Evolutionary conservation across 1,140 invertebrate genomes (phyloP).

Genomic region (Daktulosphaira vitifoliae): DNA sequence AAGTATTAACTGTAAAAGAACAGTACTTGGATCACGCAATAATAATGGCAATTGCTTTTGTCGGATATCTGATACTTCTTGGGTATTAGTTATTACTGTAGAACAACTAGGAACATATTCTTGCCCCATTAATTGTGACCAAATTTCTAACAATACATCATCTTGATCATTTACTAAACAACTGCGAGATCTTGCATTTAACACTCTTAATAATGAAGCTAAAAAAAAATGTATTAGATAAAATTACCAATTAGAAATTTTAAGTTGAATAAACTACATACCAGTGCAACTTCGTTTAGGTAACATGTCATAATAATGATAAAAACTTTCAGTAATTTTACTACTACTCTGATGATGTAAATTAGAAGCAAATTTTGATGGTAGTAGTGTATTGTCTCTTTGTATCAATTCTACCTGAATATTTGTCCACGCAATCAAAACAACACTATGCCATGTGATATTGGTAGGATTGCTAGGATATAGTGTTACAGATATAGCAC

Average conservation of each 20-base stretch:
- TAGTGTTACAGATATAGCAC: slow-evolving; percentile 39
- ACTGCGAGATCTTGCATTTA: neutral
- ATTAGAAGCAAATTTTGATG: no score
- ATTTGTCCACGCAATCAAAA: slow-evolving; percentile 84
- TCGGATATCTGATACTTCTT: no score
- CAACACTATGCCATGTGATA: slow-evolving; percentile 40
- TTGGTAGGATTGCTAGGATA: slow-evolving; percentile 47
- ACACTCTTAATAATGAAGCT: slow-evolving; percentile 12
- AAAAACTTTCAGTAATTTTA: neutral
- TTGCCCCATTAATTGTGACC: slow-evolving; percentile 48
- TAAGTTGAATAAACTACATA: neutral
- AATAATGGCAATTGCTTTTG: slow-evolving; percentile 53
- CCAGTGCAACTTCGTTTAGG: slow-evolving; percentile 21
- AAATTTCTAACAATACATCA: slow-evolving; percentile 43
- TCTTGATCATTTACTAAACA: neutral
- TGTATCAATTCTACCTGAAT: slow-evolving; percentile 85
- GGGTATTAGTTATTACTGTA: no score
- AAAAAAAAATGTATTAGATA: neutral
- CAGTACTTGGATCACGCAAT: slow-evolving; percentile 69
- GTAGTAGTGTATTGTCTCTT: slow-evolving; percentile 60
- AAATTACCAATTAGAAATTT: neutral
- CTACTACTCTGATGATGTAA: no score
- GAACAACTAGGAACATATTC: no score
- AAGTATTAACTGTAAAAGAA: slow-evolving; percentile 78
- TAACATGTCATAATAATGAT: slow-evolving; percentile 10